phyloP scores from a whole-genome alignment of 2,797 vertebrate species.

The Danio choprae region DNA sequence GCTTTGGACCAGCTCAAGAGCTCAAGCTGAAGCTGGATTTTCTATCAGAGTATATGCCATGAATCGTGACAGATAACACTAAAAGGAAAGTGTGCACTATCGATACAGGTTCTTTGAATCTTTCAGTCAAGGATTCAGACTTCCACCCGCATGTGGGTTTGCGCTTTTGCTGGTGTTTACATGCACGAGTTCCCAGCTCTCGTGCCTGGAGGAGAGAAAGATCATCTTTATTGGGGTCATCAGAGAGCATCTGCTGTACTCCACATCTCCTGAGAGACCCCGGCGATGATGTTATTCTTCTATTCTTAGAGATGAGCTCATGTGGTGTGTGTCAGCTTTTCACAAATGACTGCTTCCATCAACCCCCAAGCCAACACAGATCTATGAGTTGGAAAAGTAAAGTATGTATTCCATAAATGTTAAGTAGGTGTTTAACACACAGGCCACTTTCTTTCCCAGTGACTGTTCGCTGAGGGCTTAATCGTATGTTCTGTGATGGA shows the following conservation, averaged over 20 bases:
- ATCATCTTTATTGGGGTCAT: constrained; percentile 64
- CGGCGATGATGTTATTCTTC: constrained; percentile 68
- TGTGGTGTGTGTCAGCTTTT: constrained; percentile 48
- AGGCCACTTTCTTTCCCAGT: not conserved
- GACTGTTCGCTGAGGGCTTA: not conserved
- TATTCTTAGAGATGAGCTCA: constrained; percentile 79
- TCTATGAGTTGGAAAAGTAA: constrained; percentile 34
- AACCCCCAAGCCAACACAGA: constrained; percentile 1
- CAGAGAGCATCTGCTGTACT: constrained; percentile 48
- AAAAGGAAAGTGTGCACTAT: not conserved
- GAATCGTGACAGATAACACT: not conserved
- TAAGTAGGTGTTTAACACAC: constrained; percentile 28
- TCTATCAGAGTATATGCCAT: not conserved
- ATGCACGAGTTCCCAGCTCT: constrained; percentile 63
- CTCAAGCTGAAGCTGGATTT: not conserved
- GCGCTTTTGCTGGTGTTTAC: constrained; percentile 61
- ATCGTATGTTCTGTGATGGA: constrained; percentile 15
- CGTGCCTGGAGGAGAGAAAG: constrained; percentile 55
- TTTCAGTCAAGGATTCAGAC: not conserved
- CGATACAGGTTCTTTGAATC: not conserved
- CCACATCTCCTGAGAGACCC: constrained; percentile 57
- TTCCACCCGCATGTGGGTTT: not conserved
- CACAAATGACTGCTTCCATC: not conserved
- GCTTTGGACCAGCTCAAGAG: not conserved
- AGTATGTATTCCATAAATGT: constrained; percentile 39